Base-by-base conservation (phyloP, 1,140 invertebrate species). In the Drosophila varians region DNA sequence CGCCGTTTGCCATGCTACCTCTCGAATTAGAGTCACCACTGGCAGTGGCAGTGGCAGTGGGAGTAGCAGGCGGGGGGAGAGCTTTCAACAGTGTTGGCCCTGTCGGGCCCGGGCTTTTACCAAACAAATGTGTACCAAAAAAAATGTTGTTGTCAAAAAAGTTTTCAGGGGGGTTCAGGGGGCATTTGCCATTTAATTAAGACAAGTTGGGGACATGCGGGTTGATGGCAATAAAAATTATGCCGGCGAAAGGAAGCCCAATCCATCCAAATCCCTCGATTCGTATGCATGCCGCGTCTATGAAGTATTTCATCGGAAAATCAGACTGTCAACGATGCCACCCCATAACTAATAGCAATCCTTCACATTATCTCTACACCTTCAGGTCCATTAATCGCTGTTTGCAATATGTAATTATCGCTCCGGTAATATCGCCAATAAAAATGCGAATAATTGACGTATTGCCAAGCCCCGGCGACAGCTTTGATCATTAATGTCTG, bases 1-100 rank as follows among this genome's bases (percentile, higher is more conserved):
- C 16, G 31, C 52, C 19, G 14, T 8, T 19, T 53, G 61, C 64
- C 61, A 51, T 31, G 14, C 16, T 42, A 18, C 19, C 38, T 18
- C n/a, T 42, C 12, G 38, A 72, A 71, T 80, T 75, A 71, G 65
- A 51, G 45, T 51, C 25, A 57, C 21, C 21, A 36, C 6, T 16
- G 38, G 14, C 38, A 40, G 14, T 11, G n/a, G 7, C 11, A 55
- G 23, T 38, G 45, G 51, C 34, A 36, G 40, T 11, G 12, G 42
- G 2, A 21, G 21, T 21, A 21, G 21, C 4, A 21, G 21, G 21
- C 52, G 46, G 53, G 34, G 31, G 62, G 45, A 26, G 42, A 52
- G 36, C 69, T 46, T 72, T 64, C 56, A 55, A 47, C 69, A 75
- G 54, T 83, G 62, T 77, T 43, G 62, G 49, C 28, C 74, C 71